These are phyloP conservation scores for Drosophila subsilvestris DNA, from an alignment of 2,888 invertebrate species.

Conservation along the genomic window DNA sequence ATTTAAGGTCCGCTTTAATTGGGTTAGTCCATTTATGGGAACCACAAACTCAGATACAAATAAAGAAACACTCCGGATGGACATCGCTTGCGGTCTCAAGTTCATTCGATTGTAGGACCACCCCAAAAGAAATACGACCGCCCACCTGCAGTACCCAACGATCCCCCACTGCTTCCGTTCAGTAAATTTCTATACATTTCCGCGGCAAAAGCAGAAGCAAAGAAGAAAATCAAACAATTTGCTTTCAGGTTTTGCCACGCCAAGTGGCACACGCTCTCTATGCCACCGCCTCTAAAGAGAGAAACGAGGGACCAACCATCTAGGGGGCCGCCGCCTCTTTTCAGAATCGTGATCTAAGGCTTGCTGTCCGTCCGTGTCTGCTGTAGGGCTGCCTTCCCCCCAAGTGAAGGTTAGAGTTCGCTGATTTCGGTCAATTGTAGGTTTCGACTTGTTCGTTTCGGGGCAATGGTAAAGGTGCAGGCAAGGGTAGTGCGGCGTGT, in stretches of 20 bases:
- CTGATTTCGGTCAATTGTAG: slow-evolving; percentile 52
- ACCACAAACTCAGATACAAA: neutral
- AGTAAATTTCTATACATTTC: slow-evolving; percentile 56
- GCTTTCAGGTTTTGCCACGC: slow-evolving; percentile 56
- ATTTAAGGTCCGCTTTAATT: neutral
- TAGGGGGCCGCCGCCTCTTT: slow-evolving; percentile 23
- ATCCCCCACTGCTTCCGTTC: slow-evolving; percentile 57
- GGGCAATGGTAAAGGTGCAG: neutral
- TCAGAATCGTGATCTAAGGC: slow-evolving; percentile 54
- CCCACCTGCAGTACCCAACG: slow-evolving; percentile 37
- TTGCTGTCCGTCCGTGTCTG: slow-evolving; percentile 16
- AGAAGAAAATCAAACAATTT: slow-evolving; percentile 57
- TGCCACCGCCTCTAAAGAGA: no score
- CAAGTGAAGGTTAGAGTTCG: slow-evolving; percentile 74
- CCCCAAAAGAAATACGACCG: slow-evolving; percentile 1
- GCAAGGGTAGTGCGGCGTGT: no score
- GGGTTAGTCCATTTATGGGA: neutral
- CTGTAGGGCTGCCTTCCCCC: slow-evolving; percentile 17
- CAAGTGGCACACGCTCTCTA: slow-evolving; percentile 43
- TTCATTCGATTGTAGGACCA: slow-evolving; percentile 20
- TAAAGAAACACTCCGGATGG: neutral
- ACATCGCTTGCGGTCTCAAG: neutral
- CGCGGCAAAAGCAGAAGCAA: slow-evolving; percentile 42
- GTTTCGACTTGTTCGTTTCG: slow-evolving; percentile 7
- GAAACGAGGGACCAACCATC: slow-evolving; percentile 6